Evolutionary conservation across 2,888 invertebrate species (phyloP), one percentile per base, ranked within the genome.

Genomic region (Blastobasis adustella): DNA sequence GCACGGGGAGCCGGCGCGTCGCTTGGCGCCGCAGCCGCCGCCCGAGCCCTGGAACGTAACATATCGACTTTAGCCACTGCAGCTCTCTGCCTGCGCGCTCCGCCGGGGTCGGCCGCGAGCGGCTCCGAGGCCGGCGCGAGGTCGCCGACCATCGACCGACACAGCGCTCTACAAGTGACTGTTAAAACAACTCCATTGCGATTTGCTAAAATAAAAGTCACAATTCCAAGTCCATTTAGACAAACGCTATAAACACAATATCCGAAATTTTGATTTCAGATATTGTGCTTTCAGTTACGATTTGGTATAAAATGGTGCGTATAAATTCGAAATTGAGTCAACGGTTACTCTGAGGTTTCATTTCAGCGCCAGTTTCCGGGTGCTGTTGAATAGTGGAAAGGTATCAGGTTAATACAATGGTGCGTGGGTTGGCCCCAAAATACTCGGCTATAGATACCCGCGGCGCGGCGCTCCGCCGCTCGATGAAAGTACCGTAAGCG

Each of bases 11-110:
- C 78, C 78, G 76, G 82, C 82, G 73, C 87, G 87, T 78, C 87
- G 82, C 75, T 87, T 87, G 85, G 77, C 87, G 82, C 86, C 85
- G 84, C 86, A 87, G 77, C 86, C 87, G 74, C 86, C 86, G 71
- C 87, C 87, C 76, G 87, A 87, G 76, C 83, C 86, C 87, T 87
- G 85, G 69, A 86, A 82, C 60, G 62, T 60, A 65, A 71, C 61
- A 68, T 60, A 23, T 23, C 23, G 23, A 23, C 23, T 23, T 23
- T 23, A 23, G 23, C 23, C 46, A 59, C 53, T 50, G 38, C 47
- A 45, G 49, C 53, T 50, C 46, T 45, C 39, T 7, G 10, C 36
- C 40, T n/a, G 9, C 40, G 37, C 38, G 37, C 45, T 38, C 10
- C 38, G 46, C 36, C 23, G 46, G n/a, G 47, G 46, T 38, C 38